Evolutionary conservation across 2,797 vertebrate genomes (phyloP).

Genomic region (Telmatherina bonti): DNA sequence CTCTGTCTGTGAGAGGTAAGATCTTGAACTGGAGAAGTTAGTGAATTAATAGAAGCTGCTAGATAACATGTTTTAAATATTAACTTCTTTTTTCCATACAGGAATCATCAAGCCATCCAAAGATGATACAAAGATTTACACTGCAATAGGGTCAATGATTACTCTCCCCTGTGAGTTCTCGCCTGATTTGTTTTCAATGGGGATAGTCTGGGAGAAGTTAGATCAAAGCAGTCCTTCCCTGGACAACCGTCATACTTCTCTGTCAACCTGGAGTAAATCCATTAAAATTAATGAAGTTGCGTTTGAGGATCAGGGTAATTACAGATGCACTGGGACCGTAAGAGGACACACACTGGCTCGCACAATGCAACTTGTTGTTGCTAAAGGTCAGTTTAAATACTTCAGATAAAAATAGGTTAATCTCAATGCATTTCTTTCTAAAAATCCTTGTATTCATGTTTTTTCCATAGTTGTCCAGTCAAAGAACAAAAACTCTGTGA

Average conservation of each 20-base stretch:
- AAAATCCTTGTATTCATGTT: background rate
- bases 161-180: constrained; percentile 81
- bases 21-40: background rate
- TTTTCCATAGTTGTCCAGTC: constrained; percentile 62
- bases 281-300: constrained; percentile 59
- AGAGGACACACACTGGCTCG: constrained; percentile 45
- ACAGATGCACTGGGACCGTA: constrained; percentile 71
- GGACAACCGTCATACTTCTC: constrained; percentile 16
- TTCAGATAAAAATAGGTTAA: no score
- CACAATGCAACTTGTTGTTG: constrained; percentile 73
- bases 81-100: constrained; percentile 35
- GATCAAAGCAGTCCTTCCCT: background rate
- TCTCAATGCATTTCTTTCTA: background rate
- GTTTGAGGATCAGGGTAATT: constrained; percentile 68
- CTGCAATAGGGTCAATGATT: constrained; percentile 69
- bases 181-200: constrained; percentile 23
- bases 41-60: background rate
- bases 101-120: constrained; percentile 73
- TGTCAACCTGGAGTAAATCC: constrained; percentile 56
- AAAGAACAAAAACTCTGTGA: constrained; percentile 31
- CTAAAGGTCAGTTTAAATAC: constrained; percentile 66
- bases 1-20: constrained; percentile 78
- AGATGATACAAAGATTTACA: constrained; percentile 66
- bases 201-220: constrained; percentile 66
- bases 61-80: background rate